Evolutionary conservation across 2,888 invertebrate genomes (phyloP).

Genomic region (Caenorhabditis auriculariae): DNA sequence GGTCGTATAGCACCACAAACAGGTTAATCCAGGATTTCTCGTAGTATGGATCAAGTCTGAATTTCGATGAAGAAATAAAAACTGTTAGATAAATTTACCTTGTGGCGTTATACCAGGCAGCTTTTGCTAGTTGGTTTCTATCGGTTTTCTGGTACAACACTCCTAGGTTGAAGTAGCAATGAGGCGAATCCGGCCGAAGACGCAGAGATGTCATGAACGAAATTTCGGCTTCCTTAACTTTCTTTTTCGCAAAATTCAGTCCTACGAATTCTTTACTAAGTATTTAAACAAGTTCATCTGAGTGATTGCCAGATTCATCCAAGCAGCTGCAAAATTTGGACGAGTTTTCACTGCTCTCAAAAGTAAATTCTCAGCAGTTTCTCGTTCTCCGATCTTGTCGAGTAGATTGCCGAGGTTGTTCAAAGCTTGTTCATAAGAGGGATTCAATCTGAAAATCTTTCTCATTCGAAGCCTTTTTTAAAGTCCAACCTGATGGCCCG

Average conservation of each 20-base stretch:
- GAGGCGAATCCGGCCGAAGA: slow-evolving; percentile 80
- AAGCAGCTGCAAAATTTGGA: slow-evolving; percentile 87
- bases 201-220: slow-evolving; percentile 81
- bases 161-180: slow-evolving; percentile 91
- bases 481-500: slow-evolving; percentile 47
- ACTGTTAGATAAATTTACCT: slow-evolving; percentile 64
- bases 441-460: slow-evolving; percentile 71
- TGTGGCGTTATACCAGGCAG: slow-evolving; percentile 82
- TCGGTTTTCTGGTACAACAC: slow-evolving; percentile 85
- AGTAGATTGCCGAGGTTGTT: slow-evolving; percentile 85
- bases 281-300: slow-evolving; percentile 71
- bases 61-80: slow-evolving; percentile 2
- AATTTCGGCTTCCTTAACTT: slow-evolving; percentile 73
- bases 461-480: not conserved
- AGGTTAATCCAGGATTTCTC: slow-evolving; percentile 88
- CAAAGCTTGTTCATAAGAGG: slow-evolving; percentile 86
- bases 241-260: not conserved
- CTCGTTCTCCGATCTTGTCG: slow-evolving; percentile 30
- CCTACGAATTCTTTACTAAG: slow-evolving; percentile 4
- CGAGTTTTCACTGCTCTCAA: slow-evolving; percentile 62
- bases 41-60: slow-evolving; percentile 72
- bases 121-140: slow-evolving; percentile 75
- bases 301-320: slow-evolving; percentile 97
- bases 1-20: slow-evolving; percentile 72
- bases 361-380: slow-evolving; percentile 28